Evolutionary conservation across 2,888 invertebrate species (phyloP).

Genomic region (Gibbula magus): DNA sequence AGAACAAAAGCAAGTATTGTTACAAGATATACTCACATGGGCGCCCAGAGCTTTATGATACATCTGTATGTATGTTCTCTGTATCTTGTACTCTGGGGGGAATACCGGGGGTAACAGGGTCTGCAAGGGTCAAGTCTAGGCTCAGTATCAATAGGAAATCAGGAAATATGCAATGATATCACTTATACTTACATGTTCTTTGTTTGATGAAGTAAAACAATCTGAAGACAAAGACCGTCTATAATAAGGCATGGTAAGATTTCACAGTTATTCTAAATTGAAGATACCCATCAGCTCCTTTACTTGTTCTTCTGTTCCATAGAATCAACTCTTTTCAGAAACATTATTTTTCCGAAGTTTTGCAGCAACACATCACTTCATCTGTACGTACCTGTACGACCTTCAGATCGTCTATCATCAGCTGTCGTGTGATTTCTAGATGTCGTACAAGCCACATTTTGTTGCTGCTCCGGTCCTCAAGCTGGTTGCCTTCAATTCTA

Average conservation of each 20-base stretch:
- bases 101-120: constrained; percentile 86
- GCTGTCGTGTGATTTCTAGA: constrained; percentile 88
- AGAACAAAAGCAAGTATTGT: too few species aligned
- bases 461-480: constrained; percentile 91
- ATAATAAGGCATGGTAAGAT: too few species aligned
- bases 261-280: too few species aligned
- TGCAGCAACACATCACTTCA: not conserved
- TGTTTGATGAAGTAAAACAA: too few species aligned
- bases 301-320: too few species aligned
- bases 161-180: too few species aligned
- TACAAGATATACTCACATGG: constrained; percentile 67
- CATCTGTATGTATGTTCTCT: constrained; percentile 92
- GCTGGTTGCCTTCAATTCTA: constrained; percentile 94
- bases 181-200: too few species aligned
- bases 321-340: too few species aligned
- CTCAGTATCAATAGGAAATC: too few species aligned
- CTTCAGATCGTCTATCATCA: constrained; percentile 91
- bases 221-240: too few species aligned
- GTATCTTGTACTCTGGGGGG: constrained; percentile 95
- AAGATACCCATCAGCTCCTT: too few species aligned
- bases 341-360: too few species aligned
- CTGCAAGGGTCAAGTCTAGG: constrained; percentile 51
- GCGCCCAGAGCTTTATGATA: constrained; percentile 88
- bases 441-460: constrained; percentile 97
- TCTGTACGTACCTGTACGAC: constrained; percentile 83